phyloP scores from a whole-genome alignment of 2,888 invertebrate genomes.

The Polydrusus cervinus region DNA sequence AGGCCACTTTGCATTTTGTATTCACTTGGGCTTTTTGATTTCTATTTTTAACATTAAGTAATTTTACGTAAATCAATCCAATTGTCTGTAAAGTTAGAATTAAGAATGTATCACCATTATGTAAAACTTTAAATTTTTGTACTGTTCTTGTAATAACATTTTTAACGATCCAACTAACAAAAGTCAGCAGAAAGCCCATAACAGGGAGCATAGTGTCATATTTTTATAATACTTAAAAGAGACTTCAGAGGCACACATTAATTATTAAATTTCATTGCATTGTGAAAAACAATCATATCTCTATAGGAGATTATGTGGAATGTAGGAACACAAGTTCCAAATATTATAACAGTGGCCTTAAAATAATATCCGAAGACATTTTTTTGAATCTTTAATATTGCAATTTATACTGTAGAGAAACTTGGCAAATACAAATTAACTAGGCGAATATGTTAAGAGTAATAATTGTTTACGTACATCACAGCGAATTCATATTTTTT shows the following conservation, averaged over 20 bases:
- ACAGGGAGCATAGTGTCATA: constrained; percentile 20
- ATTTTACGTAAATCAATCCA: constrained; percentile 19
- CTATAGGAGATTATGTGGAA: constrained; percentile 46
- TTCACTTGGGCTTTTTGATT: constrained; percentile 26
- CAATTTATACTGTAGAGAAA: constrained; percentile 53
- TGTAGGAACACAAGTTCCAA: constrained; percentile 50
- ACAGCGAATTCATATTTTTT: constrained; percentile 19
- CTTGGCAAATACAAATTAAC: constrained; percentile 23
- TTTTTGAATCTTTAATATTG: constrained; percentile 48
- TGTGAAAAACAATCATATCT: constrained; percentile 46
- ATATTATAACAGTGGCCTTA: constrained; percentile 56
- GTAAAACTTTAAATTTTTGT: background rate
- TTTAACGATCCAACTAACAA: constrained; percentile 17
- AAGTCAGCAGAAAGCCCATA: constrained; percentile 2
- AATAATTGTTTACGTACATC: constrained; percentile 32
- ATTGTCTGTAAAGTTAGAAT: constrained; percentile 23
- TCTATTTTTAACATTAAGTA: constrained; percentile 6
- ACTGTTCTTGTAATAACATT: constrained; percentile 18
- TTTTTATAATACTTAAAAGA: constrained; percentile 25
- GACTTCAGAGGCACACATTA: constrained; percentile 33
- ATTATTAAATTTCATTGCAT: constrained; percentile 28
- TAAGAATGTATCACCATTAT: constrained; percentile 16
- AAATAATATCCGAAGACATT: constrained; percentile 50
- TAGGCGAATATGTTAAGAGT: constrained; percentile 20
- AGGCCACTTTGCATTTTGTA: constrained; percentile 39